phyloP scores from a whole-genome alignment of 2,888 invertebrate species.

The Lasius platythorax region DNA sequence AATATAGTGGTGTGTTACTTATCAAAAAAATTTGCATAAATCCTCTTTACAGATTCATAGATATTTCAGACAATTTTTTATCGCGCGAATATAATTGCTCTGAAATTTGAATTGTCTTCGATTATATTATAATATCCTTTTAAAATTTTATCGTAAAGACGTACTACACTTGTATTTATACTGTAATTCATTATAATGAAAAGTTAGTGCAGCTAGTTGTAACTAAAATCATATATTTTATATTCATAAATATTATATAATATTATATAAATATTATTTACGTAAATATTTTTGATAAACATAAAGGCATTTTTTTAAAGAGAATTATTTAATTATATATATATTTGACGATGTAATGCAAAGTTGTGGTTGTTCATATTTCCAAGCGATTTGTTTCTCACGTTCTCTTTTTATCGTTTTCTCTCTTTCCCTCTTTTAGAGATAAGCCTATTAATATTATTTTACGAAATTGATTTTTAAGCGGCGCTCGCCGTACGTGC shows the following conservation, averaged over 20 bases:
- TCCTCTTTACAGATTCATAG: background rate
- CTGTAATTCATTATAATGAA: background rate
- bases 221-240: background rate
- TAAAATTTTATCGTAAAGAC: background rate
- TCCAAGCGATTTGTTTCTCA: background rate
- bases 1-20: background rate
- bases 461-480: conserved; percentile 52
- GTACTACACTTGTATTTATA: background rate
- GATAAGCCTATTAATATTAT: conserved; percentile 37
- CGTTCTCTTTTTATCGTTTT: background rate
- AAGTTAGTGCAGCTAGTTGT: background rate
- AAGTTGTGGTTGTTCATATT: background rate
- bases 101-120: background rate
- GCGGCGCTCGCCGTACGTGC: conserved; percentile 15
- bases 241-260: background rate
- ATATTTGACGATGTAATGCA: background rate
- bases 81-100: background rate
- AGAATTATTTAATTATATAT: background rate
- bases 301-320: background rate
- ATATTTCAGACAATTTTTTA: background rate
- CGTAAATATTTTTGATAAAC: background rate
- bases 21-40: background rate
- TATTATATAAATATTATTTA: background rate
- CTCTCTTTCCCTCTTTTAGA: too few relatives aligned
- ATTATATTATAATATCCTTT: background rate